phyloP scores from a whole-genome alignment of 2,888 invertebrate species.

The Iselma pallidipennis region DNA sequence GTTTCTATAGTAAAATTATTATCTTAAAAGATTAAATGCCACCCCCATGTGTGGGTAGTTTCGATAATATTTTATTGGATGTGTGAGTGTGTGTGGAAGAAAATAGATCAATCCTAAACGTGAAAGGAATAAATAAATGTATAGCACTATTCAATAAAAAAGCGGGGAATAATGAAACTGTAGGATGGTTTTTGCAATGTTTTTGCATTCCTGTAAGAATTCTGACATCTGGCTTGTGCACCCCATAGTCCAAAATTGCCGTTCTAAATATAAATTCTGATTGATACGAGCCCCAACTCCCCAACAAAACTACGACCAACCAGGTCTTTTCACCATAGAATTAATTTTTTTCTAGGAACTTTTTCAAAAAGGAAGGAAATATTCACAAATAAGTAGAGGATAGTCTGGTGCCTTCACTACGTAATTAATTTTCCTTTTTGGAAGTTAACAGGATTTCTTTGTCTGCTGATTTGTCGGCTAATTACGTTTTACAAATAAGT shows the following conservation, averaged over 20 bases:
- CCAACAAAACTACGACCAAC: neutral
- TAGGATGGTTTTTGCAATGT: neutral
- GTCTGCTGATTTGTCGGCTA: constrained; percentile 40
- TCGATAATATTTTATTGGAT: neutral
- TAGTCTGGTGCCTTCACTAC: constrained; percentile 2
- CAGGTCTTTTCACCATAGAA: too few species aligned
- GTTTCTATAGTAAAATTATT: too few species aligned
- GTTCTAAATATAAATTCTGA: too few species aligned
- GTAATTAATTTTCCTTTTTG: constrained; percentile 40
- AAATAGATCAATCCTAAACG: neutral
- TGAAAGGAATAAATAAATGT: neutral
- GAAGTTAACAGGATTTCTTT: constrained; percentile 42
- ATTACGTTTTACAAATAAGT: constrained; percentile 39
- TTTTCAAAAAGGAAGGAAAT: neutral
- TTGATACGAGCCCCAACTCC: too few species aligned
- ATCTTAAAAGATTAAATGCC: neutral
- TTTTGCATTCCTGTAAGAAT: too few species aligned
- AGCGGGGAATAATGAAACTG: neutral
- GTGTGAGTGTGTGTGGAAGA: neutral
- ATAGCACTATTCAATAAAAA: neutral
- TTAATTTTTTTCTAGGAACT: too few species aligned
- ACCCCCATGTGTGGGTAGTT: neutral
- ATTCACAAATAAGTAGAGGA: neutral
- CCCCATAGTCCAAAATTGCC: too few species aligned
- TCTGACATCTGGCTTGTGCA: too few species aligned